These are phyloP conservation scores for Eulemur macaco DNA, from an alignment of 2,113 vertebrate species.

Conservation along the genomic window DNA sequence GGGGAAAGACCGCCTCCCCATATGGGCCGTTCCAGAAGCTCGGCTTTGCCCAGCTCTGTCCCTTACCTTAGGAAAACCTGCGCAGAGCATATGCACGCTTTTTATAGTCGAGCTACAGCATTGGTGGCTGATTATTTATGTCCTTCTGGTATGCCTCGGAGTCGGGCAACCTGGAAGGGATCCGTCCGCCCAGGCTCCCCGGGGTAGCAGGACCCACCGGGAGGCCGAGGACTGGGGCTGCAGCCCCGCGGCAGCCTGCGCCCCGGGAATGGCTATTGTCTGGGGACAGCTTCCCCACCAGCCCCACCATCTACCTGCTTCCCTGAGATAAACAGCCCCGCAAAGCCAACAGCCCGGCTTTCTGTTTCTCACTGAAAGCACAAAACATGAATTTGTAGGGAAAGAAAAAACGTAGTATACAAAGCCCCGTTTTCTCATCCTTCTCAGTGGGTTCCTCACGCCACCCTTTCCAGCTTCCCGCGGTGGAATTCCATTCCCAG, in stretches of 20 bases:
- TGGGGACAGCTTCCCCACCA: conserved; percentile 10
- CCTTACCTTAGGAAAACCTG: conserved; percentile 92
- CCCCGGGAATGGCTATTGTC: conserved; percentile 75
- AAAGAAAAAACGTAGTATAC: background rate
- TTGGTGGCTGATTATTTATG: conserved; percentile 86
- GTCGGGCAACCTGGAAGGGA: conserved; percentile 68
- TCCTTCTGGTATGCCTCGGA: conserved; percentile 85
- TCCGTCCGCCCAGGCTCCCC: conserved; percentile 69
- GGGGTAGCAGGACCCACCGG: background rate
- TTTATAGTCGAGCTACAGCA: conserved; percentile 87
- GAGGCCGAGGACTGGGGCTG: conserved; percentile 49
- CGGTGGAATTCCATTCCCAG: background rate
- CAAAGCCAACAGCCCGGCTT: conserved; percentile 57
- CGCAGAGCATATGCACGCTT: conserved; percentile 88
- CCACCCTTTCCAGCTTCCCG: background rate
- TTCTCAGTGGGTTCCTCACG: background rate
- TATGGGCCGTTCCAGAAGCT: conserved; percentile 93
- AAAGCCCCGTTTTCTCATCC: background rate
- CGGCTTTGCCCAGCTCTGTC: conserved; percentile 86
- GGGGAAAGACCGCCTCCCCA: conserved; percentile 93
- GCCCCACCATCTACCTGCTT: background rate
- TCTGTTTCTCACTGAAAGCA: conserved; percentile 59
- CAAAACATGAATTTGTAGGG: background rate
- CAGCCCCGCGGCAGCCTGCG: conserved; percentile 47
- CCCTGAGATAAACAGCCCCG: conserved; percentile 40